Evolutionary conservation across 53 echinoderm and acorn worm species (phyloP), one percentile per base, ranked within the genome.

Genomic region (Antedon mediterranea): DNA sequence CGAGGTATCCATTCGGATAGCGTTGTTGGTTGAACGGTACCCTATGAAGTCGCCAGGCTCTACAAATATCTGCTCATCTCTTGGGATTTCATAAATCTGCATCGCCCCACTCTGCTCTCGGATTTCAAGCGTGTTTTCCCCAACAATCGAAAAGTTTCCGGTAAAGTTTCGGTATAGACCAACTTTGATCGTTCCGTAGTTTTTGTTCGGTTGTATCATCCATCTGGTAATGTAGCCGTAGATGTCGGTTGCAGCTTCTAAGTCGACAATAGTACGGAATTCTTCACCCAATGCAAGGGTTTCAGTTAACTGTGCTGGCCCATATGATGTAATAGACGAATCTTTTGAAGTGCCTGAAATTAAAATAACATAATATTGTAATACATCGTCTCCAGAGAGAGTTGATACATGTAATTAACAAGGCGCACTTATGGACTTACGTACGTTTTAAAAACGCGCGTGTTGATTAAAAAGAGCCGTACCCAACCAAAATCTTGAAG

Each of bases 41-140:
- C 93, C 90, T 30, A 93, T 78, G 81, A 76, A 80, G 32, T 93
- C 93, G 4, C 90, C 93, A 0, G 93, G 90, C 73, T 85, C 85
- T 73, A 93, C 57, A 23, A 18, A 18, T 3, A 57, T 57, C 57
- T 57, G 57, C 23, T 57, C 15, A 23, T 57, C 57, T 57, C 57
- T 57, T 8, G 57, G 57, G 23, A 57, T 57, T 6, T 11, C 2
- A 23, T 57, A 57, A 6, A 57, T 18, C 57, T 57, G 57, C 3
- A 2, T 57, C 20, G 57, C 15, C 23, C 23, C 15, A 57, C 9
- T 18, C 20, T 57, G 57, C 23, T 57, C 9, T 11, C 9, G 9
- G 20, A 57, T 57, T 8, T 57, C 15, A 57, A 57, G 57, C 2
- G 23, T 57, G 57, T 57, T 57, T 57, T 57, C 57, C 9, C 14